Evolutionary conservation across 2,888 invertebrate species (phyloP), one percentile per base, ranked within the genome.

Genomic region (Andrena flavipes): DNA sequence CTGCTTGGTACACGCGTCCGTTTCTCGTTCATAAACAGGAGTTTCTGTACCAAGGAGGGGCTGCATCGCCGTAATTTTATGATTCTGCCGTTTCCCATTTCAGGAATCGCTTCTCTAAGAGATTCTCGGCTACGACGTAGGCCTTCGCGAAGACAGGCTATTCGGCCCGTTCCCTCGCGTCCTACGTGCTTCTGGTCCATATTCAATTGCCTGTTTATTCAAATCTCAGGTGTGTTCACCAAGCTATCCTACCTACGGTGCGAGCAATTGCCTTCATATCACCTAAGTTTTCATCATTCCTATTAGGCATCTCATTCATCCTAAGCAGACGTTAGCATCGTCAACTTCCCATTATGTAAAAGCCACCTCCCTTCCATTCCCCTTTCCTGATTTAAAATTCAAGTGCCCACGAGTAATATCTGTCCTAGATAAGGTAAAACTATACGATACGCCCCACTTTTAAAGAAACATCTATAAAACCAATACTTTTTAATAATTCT

Each of bases 21-120:
- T 30, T 64, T 33, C 68, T 71, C 67, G 76, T 84, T 84, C 80
- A 70, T 73, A 83, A 76, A 48, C 73, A 74, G 48, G 63, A 70
- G 33, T 3, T 42, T 1, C 10, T 3, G 42, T 10, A 5, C 13
- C 33, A 68, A 23, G 49, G 71, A 54, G 51, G 13, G 20, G 48
- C 74, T 63, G 72, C 56, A 56, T 72, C 64, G 60, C 26, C 74
- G 60, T 73, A 77, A 75, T 65, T 84, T 33, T 26, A 26, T 64
- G 81, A 80, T 80, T 59, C 26, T 8, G 20, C 29, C 48, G 42
- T 54, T 71, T 67, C 75, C 29, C 69, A 56, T 80, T 70, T 67
- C 33, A 49, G 73, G 80, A 60, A 64, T 70, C 65, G 60, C 13
- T 70, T 48, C 54, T 30, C 5, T 0, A 1, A 10, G 7, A 56